Evolutionary conservation across 2,888 invertebrate genomes (phyloP).

Genomic region (Doris montereyensis): DNA sequence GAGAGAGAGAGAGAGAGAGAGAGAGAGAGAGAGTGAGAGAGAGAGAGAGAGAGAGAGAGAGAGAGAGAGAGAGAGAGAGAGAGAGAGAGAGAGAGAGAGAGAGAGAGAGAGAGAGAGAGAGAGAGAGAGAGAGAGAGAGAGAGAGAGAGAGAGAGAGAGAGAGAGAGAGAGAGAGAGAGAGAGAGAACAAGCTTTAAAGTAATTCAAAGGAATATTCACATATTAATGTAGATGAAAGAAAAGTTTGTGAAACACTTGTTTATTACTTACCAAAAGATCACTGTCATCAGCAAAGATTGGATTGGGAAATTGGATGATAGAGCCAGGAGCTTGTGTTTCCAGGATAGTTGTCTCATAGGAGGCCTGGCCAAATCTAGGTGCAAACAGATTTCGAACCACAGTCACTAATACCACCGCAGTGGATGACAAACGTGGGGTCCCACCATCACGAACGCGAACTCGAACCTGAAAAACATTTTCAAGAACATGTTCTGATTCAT

Average conservation of each 20-base stretch:
- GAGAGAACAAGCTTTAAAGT: neutral
- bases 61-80: neutral
- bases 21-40: neutral
- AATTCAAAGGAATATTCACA: too few relatives aligned
- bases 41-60: neutral
- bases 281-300: constrained; percentile 54
- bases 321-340: constrained; percentile 57
- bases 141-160: constrained; percentile 11
- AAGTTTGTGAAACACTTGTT: too few relatives aligned
- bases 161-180: neutral
- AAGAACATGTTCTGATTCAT: too few relatives aligned
- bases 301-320: constrained; percentile 48
- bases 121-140: constrained; percentile 27
- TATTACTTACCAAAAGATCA: constrained; percentile 56
- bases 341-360: constrained; percentile 48
- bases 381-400: constrained; percentile 57
- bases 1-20: neutral
- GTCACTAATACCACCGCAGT: constrained; percentile 52
- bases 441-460: constrained; percentile 58
- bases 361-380: constrained; percentile 51
- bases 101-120: neutral
- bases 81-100: neutral
- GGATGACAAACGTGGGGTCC: constrained; percentile 53
- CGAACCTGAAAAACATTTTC: constrained; percentile 48
- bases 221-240: too few relatives aligned